Percentiles rank a stretch among this genome's conserved stretches.
These are phyloP conservation scores for Drosophila pectinifera DNA, from an alignment of 1,140 invertebrate genomes.

Conservation along the genomic window DNA sequence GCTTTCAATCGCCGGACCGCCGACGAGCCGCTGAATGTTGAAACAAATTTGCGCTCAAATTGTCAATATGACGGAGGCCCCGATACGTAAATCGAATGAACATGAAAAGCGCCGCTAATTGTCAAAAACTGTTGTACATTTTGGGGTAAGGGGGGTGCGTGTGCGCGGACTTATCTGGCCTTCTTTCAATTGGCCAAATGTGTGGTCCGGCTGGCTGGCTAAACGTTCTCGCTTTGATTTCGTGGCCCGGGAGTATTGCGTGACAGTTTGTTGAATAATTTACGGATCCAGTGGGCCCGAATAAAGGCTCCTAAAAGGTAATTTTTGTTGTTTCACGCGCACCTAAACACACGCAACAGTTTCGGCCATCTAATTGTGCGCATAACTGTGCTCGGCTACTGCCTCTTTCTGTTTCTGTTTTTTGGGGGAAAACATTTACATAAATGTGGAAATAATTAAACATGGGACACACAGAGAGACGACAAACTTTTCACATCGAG, in stretches of 20 bases:
- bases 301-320: slow-evolving; percentile 34
- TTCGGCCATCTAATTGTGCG: slow-evolving; percentile 72
- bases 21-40: slow-evolving; percentile 61
- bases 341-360: slow-evolving; percentile 81
- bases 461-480: slow-evolving; percentile 63
- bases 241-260: slow-evolving; percentile 62
- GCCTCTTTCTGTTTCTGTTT: no score
- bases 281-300: slow-evolving; percentile 62
- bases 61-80: slow-evolving; percentile 74
- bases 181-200: slow-evolving; percentile 73
- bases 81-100: slow-evolving; percentile 40
- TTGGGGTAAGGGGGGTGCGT: slow-evolving; percentile 19
- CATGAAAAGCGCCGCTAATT: slow-evolving; percentile 84
- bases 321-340: slow-evolving; percentile 70
- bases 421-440: slow-evolving; percentile 65
- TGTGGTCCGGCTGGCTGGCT: slow-evolving; percentile 42
- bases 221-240: slow-evolving; percentile 71
- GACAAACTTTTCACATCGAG: slow-evolving; percentile 66
- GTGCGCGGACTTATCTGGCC: slow-evolving; percentile 38
- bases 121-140: slow-evolving; percentile 81
- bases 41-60: slow-evolving; percentile 82
- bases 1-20: slow-evolving; percentile 23
- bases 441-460: slow-evolving; percentile 83
- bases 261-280: slow-evolving; percentile 83
- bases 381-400: slow-evolving; percentile 53